Evolutionary conservation across 2,888 invertebrate genomes (phyloP).

Genomic region (Craniophora ligustri): DNA sequence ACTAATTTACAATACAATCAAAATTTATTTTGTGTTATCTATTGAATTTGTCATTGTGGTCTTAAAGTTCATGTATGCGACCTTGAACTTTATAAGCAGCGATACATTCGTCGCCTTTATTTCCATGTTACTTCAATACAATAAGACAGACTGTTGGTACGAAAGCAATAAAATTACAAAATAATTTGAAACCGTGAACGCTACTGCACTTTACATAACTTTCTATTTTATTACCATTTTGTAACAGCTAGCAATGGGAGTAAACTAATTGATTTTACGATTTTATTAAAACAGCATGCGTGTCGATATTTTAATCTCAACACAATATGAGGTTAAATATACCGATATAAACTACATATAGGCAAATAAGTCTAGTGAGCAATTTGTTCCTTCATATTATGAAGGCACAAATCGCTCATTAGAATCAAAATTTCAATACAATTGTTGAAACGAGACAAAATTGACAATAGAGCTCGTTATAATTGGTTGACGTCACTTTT

Average conservation of each 20-base stretch:
- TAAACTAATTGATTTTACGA: conserved; percentile 39
- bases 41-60: conserved; percentile 23
- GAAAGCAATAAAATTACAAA: conserved; percentile 28
- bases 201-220: conserved; percentile 45
- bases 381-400: too few relatives aligned
- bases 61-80: conserved; percentile 55
- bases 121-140: conserved; percentile 13
- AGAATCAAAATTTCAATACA: conserved; percentile 44
- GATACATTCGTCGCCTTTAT: conserved; percentile 25
- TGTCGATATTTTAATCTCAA: conserved; percentile 5
- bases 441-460: conserved; percentile 47
- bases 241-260: conserved; percentile 32
- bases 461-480: conserved; percentile 54
- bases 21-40: conserved; percentile 27
- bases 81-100: conserved; percentile 57
- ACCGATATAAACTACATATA: too few relatives aligned
- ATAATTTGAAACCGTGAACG: conserved; percentile 38
- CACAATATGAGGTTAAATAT: conserved; percentile 20
- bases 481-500: conserved; percentile 48
- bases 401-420: conserved; percentile 52
- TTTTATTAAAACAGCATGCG: conserved; percentile 16
- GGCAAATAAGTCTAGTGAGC: too few relatives aligned
- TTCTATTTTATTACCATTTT: conserved; percentile 50
- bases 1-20: conserved; percentile 32
- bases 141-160: conserved; percentile 24